Percentiles rank a stretch among this genome's conserved stretches.
phyloP scores from a whole-genome alignment of 1,140 invertebrate genomes.

The Chironomus tepperi region DNA sequence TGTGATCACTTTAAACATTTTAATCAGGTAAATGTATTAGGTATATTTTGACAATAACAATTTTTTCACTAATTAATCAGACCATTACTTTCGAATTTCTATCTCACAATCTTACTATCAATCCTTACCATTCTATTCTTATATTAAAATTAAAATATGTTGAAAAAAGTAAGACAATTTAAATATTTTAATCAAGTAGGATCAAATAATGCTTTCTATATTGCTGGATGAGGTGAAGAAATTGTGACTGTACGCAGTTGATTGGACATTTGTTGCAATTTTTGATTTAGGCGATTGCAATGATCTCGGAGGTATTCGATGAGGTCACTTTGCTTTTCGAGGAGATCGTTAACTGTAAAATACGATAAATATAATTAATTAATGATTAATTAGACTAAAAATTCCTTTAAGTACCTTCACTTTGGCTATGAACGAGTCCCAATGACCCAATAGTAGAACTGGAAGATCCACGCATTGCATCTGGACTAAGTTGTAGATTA shows the following conservation, averaged over 20 bases:
- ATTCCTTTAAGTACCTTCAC: neutral
- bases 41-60: too few species aligned
- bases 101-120: too few species aligned
- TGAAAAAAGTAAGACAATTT: too few species aligned
- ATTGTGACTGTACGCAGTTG: neutral
- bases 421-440: slow-evolving; percentile 42
- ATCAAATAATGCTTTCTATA: neutral
- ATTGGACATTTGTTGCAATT: slow-evolving; percentile 39
- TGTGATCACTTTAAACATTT: too few species aligned
- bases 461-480: slow-evolving; percentile 44
- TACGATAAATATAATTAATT: slow-evolving; percentile 30
- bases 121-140: too few species aligned
- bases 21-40: too few species aligned
- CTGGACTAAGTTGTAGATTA: slow-evolving; percentile 45
- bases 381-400: neutral
- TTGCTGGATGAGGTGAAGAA: slow-evolving; percentile 5
- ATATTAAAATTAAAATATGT: too few species aligned
- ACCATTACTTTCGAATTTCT: too few species aligned
- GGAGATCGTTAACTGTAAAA: slow-evolving; percentile 48
- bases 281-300: slow-evolving; percentile 42
- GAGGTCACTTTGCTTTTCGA: slow-evolving; percentile 54
- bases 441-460: slow-evolving; percentile 46
- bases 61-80: too few species aligned
- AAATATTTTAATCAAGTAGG: too few species aligned
- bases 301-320: slow-evolving; percentile 45